phyloP scores from a whole-genome alignment of 2,888 invertebrate genomes.

The Syrista parreyssii region DNA sequence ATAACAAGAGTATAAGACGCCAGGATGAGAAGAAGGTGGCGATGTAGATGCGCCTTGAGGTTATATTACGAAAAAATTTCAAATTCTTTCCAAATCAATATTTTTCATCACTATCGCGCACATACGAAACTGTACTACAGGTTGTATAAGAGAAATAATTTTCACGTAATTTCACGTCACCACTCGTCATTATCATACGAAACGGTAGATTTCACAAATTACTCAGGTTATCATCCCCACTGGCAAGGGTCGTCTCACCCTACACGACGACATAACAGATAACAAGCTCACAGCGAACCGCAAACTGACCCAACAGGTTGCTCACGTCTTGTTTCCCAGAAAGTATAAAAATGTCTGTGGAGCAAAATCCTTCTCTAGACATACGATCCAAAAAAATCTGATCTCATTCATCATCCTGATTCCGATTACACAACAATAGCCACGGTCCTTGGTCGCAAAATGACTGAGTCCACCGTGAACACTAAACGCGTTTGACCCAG shows the following conservation, averaged over 20 bases:
- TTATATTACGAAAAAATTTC: not conserved
- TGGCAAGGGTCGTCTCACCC: not conserved
- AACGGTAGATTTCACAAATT: not conserved
- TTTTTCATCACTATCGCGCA: not conserved
- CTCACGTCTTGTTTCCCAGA: not conserved
- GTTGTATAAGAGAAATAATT: not conserved
- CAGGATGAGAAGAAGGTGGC: not conserved
- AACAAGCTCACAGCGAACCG: constrained; percentile 58
- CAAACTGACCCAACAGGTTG: constrained; percentile 11
- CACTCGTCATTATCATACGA: not conserved
- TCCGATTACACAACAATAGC: not conserved
- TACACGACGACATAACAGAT: constrained; percentile 35
- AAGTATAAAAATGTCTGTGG: not conserved
- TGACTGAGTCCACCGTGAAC: not conserved
- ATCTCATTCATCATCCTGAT: not conserved
- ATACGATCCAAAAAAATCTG: not conserved
- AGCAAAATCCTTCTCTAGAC: not conserved
- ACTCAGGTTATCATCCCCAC: not conserved
- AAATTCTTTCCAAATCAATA: not conserved
- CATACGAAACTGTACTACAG: no score
- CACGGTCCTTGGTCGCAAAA: not conserved
- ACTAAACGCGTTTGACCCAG: not conserved
- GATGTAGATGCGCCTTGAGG: not conserved
- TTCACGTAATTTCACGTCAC: not conserved
- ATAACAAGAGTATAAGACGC: not conserved